Base-by-base conservation (phyloP, 1,140 invertebrate genomes). In the Planococcus citri region DNA sequence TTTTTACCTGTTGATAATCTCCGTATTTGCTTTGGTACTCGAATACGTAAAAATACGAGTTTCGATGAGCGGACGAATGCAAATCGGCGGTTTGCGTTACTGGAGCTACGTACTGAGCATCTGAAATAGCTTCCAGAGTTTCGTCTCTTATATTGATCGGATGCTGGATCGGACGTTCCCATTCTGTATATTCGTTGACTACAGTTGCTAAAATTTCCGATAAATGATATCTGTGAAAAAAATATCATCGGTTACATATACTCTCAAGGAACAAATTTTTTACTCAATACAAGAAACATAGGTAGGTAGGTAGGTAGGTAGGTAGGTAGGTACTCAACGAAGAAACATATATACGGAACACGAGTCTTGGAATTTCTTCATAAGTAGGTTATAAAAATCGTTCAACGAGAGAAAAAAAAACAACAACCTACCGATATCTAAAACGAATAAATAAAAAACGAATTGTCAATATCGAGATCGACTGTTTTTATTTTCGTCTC, bases 101-200 rank as follows among this genome's bases (percentile, higher is more conserved):
- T 0, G 95, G 95, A 6, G 94, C 92, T 1, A 96, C 92, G 29
- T 92, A 92, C 78, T 90, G 87, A 1, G 92, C 95, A 78, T 99
- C 96, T 57, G 90, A 91, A 0, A 99, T 80, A 1, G 95, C 90
- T 77, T 95, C 92, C 60, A 98, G 80, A 0, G 95, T 94, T 78
- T 94, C 92, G 78, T 98, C 93, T 33, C 95, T 17, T 24, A 75
- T 74, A 67, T 74, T 75, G 73, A 94, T 89, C 27, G 92, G 92
- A 84, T 95, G 92, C 76, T 94, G 91, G 10, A 92, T 87, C 2
- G 94, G 92, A 73, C 89, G 83, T 76, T 95, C 92, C 95, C 95
- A 97, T 77, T 97, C 94, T 1, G 92, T 97, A 79, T 98, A 99
- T 77, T 98, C 94, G 79, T 97, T 97, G 73, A 97, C 89, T 74